These are phyloP conservation scores for Peucedramus taeniatus DNA, from an alignment of 2,113 vertebrate genomes.

Conservation along the genomic window DNA sequence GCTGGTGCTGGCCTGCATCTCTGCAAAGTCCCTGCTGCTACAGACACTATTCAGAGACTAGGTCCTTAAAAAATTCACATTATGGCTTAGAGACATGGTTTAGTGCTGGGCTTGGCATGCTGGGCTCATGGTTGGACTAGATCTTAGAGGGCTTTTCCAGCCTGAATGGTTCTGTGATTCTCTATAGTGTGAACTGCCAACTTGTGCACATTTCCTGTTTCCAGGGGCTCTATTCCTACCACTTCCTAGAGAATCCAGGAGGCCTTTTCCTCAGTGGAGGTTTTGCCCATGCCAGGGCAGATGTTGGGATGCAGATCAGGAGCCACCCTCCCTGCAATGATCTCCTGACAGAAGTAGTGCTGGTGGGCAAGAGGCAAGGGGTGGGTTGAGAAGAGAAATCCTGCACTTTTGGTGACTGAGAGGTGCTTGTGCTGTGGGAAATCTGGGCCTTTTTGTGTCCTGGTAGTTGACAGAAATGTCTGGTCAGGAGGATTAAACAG, in stretches of 20 bases:
- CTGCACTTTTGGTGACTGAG: neutral
- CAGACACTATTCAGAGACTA: neutral
- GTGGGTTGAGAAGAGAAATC: neutral
- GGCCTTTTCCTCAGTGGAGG: neutral
- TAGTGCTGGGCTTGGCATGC: neutral
- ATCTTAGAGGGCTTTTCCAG: neutral
- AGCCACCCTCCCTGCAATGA: neutral
- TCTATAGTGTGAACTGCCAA: fast-evolving
- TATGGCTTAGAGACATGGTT: neutral
- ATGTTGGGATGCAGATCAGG: neutral
- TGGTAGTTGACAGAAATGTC: neutral
- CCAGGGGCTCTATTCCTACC: neutral
- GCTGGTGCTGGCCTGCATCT: fast-evolving
- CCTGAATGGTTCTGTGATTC: neutral
- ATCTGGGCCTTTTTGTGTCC: neutral
- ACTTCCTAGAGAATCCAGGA: neutral
- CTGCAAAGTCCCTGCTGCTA: neutral
- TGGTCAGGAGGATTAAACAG: neutral
- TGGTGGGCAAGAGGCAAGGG: neutral
- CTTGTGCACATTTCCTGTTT: fast-evolving
- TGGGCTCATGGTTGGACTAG: fast-evolving
- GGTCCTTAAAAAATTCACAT: neutral
- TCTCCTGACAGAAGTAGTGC: neutral
- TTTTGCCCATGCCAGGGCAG: neutral
- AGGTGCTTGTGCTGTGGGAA: neutral